These are phyloP conservation scores for Xerus inauris DNA, from an alignment of 2,113 vertebrate species.

Conservation along the genomic window DNA sequence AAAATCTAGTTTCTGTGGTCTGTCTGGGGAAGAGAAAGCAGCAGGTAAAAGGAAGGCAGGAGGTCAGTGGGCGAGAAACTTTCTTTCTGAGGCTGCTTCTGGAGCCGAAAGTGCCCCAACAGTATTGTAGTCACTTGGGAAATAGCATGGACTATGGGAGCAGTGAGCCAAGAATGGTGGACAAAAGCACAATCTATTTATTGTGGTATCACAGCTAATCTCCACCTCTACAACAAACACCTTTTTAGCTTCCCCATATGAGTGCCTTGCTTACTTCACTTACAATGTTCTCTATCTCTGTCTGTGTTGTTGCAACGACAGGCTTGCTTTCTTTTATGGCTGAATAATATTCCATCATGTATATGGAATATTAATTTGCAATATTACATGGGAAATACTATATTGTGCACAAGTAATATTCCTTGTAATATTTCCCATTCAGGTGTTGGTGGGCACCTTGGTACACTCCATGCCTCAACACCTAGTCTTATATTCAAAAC, in stretches of 20 bases:
- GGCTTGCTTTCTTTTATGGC: background rate
- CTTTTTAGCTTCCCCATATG: background rate
- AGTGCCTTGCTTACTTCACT: background rate
- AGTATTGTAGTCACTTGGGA: background rate
- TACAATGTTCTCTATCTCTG: background rate
- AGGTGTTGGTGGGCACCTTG: background rate
- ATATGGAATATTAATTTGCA: no score
- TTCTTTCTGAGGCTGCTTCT: background rate
- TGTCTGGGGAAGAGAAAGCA: background rate
- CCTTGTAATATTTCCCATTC: no score
- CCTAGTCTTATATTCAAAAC: background rate
- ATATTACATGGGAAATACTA: no score
- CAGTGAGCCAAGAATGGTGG: no score
- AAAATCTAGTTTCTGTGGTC: background rate
- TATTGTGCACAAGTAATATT: no score
- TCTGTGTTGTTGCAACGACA: background rate
- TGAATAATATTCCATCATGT: no score
- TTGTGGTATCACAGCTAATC: background rate
- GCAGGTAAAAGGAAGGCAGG: background rate
- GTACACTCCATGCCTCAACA: background rate
- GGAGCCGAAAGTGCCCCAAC: no score
- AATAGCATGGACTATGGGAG: background rate
- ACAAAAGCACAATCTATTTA: background rate
- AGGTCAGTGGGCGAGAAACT: background rate
- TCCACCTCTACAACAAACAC: background rate